Percentiles rank a stretch among this genome's conserved stretches.
These are phyloP conservation scores for Mimumesa dahlbomi DNA, from an alignment of 2,888 invertebrate genomes.

Conservation along the genomic window DNA sequence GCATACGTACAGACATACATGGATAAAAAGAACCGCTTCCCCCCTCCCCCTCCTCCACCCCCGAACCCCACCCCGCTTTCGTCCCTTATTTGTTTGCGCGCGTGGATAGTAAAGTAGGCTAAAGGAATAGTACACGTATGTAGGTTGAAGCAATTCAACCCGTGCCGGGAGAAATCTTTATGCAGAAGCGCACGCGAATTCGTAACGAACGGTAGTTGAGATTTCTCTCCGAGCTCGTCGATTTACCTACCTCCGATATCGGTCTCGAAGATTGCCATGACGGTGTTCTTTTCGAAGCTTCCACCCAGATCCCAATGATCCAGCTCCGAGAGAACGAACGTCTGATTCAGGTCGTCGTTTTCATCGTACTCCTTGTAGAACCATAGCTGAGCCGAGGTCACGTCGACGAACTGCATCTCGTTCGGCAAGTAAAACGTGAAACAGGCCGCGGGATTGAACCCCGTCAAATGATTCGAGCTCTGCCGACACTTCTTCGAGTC, in stretches of 20 bases:
- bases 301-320: constrained; percentile 87
- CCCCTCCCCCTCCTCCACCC: too few species aligned
- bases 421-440: constrained; percentile 89
- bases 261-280: constrained; percentile 90
- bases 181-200: neutral
- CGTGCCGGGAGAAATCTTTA: constrained; percentile 3
- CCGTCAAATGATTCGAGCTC: constrained; percentile 75
- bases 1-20: too few species aligned
- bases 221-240: neutral
- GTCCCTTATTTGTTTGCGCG: too few species aligned
- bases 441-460: constrained; percentile 85
- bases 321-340: constrained; percentile 89
- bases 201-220: too few species aligned
- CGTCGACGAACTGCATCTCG: constrained; percentile 88
- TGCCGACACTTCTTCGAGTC: constrained; percentile 80
- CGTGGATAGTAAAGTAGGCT: too few species aligned
- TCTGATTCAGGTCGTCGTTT: constrained; percentile 86
- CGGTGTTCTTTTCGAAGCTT: constrained; percentile 89
- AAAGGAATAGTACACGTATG: too few species aligned
- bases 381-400: constrained; percentile 90
- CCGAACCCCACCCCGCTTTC: too few species aligned
- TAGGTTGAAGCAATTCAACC: too few species aligned
- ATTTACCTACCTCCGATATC: constrained; percentile 83
- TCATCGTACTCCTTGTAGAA: constrained; percentile 87
- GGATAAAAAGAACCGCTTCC: too few species aligned